phyloP scores from a whole-genome alignment of 2,888 invertebrate species.

The Lamproptera curius region DNA sequence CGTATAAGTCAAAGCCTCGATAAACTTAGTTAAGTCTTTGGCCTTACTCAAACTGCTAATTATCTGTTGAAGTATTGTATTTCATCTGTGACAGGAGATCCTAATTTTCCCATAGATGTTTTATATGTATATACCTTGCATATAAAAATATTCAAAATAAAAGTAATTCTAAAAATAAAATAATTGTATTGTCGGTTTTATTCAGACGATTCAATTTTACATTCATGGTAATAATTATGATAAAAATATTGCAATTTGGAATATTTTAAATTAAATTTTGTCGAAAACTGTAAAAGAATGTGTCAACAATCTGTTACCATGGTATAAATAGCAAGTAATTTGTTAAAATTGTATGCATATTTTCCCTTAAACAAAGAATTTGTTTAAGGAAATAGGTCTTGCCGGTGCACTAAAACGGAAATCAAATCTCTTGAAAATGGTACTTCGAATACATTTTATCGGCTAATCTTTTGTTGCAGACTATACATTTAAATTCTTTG shows the following conservation, averaged over 20 bases:
- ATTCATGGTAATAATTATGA: no score
- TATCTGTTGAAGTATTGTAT: constrained; percentile 47
- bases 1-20: constrained; percentile 36
- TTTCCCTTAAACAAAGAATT: constrained; percentile 2
- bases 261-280: no score
- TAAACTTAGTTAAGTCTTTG: constrained; percentile 41
- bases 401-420: constrained; percentile 12
- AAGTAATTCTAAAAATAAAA: no score
- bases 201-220: no score
- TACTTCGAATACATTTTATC: constrained; percentile 14
- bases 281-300: no score
- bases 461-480: constrained; percentile 11
- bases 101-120: no score
- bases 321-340: neutral
- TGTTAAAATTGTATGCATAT: neutral
- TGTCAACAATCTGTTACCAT: neutral
- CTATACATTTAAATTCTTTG: constrained; percentile 14
- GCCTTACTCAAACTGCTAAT: constrained; percentile 66
- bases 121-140: no score
- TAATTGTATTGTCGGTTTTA: no score
- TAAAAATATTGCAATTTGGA: no score
- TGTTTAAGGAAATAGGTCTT: constrained; percentile 6
- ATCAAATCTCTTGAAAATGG: constrained; percentile 14
- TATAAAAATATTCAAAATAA: no score
- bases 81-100: no score